Evolutionary conservation across 2,797 vertebrate genomes (phyloP).

Genomic region (Dromococcyx pavoninus): DNA sequence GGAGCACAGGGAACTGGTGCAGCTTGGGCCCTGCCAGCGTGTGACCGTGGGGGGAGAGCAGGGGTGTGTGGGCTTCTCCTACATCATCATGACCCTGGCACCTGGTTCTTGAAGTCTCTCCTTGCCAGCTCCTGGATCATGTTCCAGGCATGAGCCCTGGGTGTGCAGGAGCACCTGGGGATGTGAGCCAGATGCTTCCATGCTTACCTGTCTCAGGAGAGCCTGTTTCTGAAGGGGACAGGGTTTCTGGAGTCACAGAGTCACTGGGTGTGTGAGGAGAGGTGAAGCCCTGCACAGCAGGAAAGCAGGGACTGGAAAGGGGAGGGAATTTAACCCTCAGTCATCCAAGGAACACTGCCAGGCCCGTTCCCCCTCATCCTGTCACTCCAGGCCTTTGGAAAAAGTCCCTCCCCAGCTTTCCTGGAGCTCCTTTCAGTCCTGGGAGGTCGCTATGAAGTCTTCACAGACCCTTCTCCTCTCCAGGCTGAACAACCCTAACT

Average conservation of each 20-base stretch:
- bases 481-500: too few species aligned
- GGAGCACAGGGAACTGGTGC: neutral
- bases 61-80: neutral
- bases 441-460: too few species aligned
- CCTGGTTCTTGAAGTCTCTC: fast-evolving
- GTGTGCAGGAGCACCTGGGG: neutral
- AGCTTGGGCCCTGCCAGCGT: fast-evolving
- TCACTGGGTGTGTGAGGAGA: neutral
- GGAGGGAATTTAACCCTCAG: neutral
- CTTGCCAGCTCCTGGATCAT: neutral
- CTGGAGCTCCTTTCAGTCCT: too few species aligned
- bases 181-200: neutral
- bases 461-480: too few species aligned
- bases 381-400: too few species aligned
- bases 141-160: neutral
- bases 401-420: too few species aligned
- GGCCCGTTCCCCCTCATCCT: too few species aligned
- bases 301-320: neutral
- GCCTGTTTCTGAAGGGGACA: neutral
- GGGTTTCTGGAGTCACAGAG: neutral
- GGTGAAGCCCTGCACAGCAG: neutral
- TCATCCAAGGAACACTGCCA: neutral
- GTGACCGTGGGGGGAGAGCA: fast-evolving
- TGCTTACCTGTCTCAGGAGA: fast-evolving
- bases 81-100: neutral